Evolutionary conservation across 2,888 invertebrate genomes (phyloP).

Genomic region (Horisme vitalbata): DNA sequence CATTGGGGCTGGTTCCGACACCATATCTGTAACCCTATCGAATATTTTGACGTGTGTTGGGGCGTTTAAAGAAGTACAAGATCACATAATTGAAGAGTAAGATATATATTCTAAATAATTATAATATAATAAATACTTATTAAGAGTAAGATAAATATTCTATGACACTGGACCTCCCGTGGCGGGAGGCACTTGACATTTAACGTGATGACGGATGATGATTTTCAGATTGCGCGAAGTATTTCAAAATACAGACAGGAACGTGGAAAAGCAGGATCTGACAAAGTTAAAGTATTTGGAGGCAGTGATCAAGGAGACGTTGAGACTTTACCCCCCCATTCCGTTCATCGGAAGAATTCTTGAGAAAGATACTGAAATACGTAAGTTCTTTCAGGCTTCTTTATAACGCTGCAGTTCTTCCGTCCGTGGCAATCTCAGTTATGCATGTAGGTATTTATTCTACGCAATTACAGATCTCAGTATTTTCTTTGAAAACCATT

Average conservation of each 20-base stretch:
- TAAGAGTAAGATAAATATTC: too few species aligned
- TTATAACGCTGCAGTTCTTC: too few species aligned
- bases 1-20: slow-evolving; percentile 33
- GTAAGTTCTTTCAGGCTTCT: slow-evolving; percentile 17
- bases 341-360: slow-evolving; percentile 31
- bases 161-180: too few species aligned
- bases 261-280: slow-evolving; percentile 40
- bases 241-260: slow-evolving; percentile 29
- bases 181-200: too few species aligned
- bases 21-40: slow-evolving; percentile 23
- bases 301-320: slow-evolving; percentile 43
- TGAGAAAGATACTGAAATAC: slow-evolving; percentile 35
- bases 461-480: too few species aligned
- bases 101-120: slow-evolving; percentile 9
- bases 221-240: slow-evolving; percentile 36
- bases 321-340: slow-evolving; percentile 37
- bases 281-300: slow-evolving; percentile 40
- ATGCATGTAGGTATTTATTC: too few species aligned
- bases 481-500: too few species aligned
- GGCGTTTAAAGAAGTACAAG: slow-evolving; percentile 52
- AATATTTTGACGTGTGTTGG: slow-evolving; percentile 32
- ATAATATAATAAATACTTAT: too few species aligned
- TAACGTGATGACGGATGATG: not conserved
- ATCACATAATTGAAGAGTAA: slow-evolving; percentile 46
- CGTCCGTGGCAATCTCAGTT: too few species aligned